phyloP scores from a whole-genome alignment of 2,888 invertebrate species.

The Opisthograptis luteolata region DNA sequence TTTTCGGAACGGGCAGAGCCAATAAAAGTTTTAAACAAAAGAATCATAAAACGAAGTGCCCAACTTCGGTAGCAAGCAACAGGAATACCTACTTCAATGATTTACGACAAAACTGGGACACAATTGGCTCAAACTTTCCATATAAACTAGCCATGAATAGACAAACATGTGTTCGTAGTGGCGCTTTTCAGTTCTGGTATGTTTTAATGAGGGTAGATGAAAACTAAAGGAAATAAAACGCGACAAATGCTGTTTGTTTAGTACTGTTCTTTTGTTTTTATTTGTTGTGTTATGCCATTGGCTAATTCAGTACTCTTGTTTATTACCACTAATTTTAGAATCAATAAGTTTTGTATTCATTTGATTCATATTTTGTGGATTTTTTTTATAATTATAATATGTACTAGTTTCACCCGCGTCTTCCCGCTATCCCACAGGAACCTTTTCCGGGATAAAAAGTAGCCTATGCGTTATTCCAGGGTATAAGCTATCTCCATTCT shows the following conservation, averaged over 20 bases:
- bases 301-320: neutral
- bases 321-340: neutral
- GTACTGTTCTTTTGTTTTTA: conserved; percentile 1
- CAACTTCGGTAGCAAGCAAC: conserved; percentile 77
- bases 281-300: neutral
- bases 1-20: conserved; percentile 74
- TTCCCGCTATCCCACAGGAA: too few relatives aligned
- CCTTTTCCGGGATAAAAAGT: too few relatives aligned
- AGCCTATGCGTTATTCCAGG: too few relatives aligned
- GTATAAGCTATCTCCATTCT: too few relatives aligned
- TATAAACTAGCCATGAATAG: conserved; percentile 77
- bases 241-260: conserved; percentile 36
- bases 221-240: conserved; percentile 34
- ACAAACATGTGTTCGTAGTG: conserved; percentile 65
- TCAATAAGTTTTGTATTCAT: too few relatives aligned
- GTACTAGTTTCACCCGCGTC: too few relatives aligned
- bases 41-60: conserved; percentile 80
- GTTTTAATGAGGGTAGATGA: conserved; percentile 24
- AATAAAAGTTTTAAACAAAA: conserved; percentile 84
- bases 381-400: too few relatives aligned
- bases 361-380: too few relatives aligned
- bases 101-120: conserved; percentile 74
- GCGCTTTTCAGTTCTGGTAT: conserved; percentile 36
- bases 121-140: conserved; percentile 75
- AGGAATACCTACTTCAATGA: conserved; percentile 69